These are phyloP conservation scores for Choloepus didactylus DNA, from an alignment of 2,797 vertebrate genomes.

Conservation along the genomic window DNA sequence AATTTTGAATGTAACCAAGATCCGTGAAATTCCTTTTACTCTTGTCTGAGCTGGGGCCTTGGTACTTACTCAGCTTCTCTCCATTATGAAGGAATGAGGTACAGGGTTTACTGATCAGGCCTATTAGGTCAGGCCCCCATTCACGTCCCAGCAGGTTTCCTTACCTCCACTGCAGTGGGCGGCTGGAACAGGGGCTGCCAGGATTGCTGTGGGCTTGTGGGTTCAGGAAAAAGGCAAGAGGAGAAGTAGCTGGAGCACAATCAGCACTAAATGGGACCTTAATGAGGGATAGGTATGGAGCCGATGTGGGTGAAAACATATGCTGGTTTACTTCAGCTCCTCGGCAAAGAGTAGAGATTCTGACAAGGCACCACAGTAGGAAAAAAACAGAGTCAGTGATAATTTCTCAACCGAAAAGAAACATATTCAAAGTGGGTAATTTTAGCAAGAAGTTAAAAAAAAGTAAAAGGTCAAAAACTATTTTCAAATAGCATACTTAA, in stretches of 20 bases:
- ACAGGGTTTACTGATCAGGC: conserved; percentile 8
- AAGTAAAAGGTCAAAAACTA: conserved; percentile 73
- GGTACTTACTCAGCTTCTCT: conserved; percentile 33
- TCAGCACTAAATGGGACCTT: conserved; percentile 91
- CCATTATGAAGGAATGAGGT: conserved; percentile 47
- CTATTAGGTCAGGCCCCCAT: neutral
- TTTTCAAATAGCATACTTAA: conserved; percentile 28
- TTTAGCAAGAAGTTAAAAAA: conserved; percentile 72
- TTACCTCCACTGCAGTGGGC: conserved; percentile 97
- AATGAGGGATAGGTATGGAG: conserved; percentile 90
- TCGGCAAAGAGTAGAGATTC: conserved; percentile 96
- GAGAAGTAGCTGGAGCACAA: conserved; percentile 91
- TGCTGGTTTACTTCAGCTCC: conserved; percentile 95
- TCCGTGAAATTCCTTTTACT: conserved; percentile 37
- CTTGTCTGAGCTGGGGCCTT: neutral
- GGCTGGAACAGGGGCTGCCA: conserved; percentile 89
- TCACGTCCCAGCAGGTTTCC: conserved; percentile 76
- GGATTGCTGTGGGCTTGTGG: conserved; percentile 90
- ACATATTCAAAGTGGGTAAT: conserved; percentile 61
- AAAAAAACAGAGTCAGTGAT: conserved; percentile 84
- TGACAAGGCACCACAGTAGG: conserved; percentile 88
- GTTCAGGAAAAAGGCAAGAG: conserved; percentile 90
- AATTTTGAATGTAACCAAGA: conserved; percentile 44
- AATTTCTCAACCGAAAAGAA: conserved; percentile 61
- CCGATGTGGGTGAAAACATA: conserved; percentile 92